phyloP scores from a whole-genome alignment of 2,113 vertebrate genomes.

The Caretta caretta region DNA sequence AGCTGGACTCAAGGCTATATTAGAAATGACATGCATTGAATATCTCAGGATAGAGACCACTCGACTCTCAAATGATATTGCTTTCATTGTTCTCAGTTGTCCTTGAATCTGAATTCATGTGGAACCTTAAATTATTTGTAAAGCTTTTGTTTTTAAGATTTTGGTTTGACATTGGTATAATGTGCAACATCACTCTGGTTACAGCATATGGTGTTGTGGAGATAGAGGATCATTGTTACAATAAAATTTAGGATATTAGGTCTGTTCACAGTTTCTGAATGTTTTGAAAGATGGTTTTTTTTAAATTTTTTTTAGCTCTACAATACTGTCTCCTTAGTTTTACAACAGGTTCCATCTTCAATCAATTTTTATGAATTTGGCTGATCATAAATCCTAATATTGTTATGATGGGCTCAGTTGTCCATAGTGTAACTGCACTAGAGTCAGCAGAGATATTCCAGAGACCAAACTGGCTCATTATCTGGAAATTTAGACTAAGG shows the following conservation, averaged over 20 bases:
- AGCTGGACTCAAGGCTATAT: neutral
- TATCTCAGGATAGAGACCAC: neutral
- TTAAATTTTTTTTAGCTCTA: neutral
- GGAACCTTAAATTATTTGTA: neutral
- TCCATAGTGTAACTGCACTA: neutral
- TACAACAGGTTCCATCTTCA: neutral
- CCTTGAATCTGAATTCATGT: neutral
- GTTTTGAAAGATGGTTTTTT: neutral
- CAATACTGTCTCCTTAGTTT: neutral
- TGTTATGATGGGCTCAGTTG: neutral
- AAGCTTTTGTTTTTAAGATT: neutral
- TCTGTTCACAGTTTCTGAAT: neutral
- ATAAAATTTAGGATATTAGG: rapidly evolving
- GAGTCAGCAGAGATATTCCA: neutral
- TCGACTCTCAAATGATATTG: neutral
- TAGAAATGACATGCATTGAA: neutral
- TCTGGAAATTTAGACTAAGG: neutral
- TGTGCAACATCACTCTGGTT: rapidly evolving
- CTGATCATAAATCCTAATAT: neutral
- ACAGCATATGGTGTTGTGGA: neutral
- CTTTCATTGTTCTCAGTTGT: neutral
- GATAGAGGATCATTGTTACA: neutral
- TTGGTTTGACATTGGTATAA: neutral
- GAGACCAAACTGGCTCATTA: neutral
- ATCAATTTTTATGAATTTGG: neutral